Evolutionary conservation across 2,888 invertebrate species (phyloP), one percentile per base, ranked within the genome.

Genomic region (Platerodrilus igneus): DNA sequence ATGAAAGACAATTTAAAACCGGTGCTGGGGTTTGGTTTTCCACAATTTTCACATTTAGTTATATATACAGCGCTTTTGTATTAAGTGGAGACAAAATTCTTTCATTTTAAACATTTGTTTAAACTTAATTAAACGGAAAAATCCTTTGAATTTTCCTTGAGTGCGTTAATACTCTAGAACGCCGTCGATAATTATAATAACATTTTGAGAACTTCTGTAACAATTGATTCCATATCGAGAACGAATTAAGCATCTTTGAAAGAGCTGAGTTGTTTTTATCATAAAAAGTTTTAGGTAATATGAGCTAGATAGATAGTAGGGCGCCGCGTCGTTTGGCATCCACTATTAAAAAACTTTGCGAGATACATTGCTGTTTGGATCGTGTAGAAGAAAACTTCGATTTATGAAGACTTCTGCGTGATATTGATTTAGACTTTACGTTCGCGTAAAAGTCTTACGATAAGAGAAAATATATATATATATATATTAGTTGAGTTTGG

Each of bases 331-430:
- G 51, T 55, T 54, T 54, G 55, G 57, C 53, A 53, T 57, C 53
- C 46, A 53, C 60, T 62, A 63, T 63, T 62, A 61, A 63, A 62
- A 63, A 63, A 63, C 60, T 62, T 63, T 60, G 31, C 28, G 41
- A 55, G 55, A 59, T 58, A 59, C 58, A 61, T 56, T 56, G 52
- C 56, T 53, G 55, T 55, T 54, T 48, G 52, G 54, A 53, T 52
- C 48, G 52, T 44, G 45, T 34, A 37, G 37, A 52, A 51, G 54
- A 48, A 53, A 52, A 55, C 54, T 55, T 42, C 53, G 52, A 60
- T 60, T 59, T 60, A 58, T 58, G 50, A 56, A 53, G 53, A 51
- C 52, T n/a, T 45, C 51, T 58, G 59, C 51, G 58, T 55, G 50
- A 57, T 62, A 62, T 62, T 59, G 62, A 61, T 62, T 62, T 51